These are phyloP conservation scores for Coenonympha arcania DNA, from an alignment of 2,888 invertebrate species.

Conservation along the genomic window DNA sequence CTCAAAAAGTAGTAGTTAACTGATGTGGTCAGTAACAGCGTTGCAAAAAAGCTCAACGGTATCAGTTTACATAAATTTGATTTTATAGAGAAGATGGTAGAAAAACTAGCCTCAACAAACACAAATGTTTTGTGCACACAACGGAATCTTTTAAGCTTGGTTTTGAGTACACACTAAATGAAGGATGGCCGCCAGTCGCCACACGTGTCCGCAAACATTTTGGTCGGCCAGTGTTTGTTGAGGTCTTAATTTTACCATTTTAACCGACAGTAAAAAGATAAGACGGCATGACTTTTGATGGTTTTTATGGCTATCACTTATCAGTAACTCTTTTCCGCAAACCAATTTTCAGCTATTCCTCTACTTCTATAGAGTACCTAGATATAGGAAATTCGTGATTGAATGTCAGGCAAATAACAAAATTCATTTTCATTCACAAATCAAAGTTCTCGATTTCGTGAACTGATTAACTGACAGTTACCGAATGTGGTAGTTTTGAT, in stretches of 20 bases:
- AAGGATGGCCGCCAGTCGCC: conserved; percentile 53
- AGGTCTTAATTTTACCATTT: conserved; percentile 38
- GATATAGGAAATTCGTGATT: too few relatives aligned
- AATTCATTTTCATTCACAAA: too few relatives aligned
- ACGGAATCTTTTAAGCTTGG: conserved; percentile 57
- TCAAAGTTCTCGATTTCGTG: too few relatives aligned
- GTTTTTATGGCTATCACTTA: background rate
- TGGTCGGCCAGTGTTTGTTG: conserved; percentile 49
- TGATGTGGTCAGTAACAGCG: background rate
- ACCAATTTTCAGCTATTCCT: too few relatives aligned
- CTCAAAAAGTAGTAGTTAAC: background rate
- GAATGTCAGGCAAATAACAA: too few relatives aligned
- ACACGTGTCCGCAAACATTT: conserved; percentile 64
- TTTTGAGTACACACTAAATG: conserved; percentile 49
- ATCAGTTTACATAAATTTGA: conserved; percentile 19
- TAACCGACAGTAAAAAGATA: background rate
- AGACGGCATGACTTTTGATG: background rate
- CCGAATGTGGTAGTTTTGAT: too few relatives aligned
- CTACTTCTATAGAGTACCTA: too few relatives aligned
- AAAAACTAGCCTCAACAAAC: conserved; percentile 26
- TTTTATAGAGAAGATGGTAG: conserved; percentile 13
- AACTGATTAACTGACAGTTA: too few relatives aligned
- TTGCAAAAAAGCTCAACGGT: conserved; percentile 14
- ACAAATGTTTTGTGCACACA: conserved; percentile 42
- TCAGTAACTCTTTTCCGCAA: too few relatives aligned